phyloP scores from a whole-genome alignment of 1,140 invertebrate species.

The Lanistes nyassanus region DNA sequence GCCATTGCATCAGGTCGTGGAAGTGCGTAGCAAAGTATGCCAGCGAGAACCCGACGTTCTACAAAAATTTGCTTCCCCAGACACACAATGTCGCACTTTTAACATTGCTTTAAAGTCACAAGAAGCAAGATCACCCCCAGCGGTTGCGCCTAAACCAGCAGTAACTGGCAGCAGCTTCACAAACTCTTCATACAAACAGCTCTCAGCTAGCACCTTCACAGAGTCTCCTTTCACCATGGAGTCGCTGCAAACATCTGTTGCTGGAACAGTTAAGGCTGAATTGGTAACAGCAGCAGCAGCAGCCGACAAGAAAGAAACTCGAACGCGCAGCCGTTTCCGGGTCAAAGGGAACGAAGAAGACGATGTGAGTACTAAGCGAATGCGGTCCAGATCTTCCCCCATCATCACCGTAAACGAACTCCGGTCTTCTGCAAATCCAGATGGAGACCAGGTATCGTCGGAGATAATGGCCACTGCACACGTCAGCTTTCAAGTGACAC shows the following conservation, averaged over 20 bases:
- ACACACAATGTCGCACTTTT: slow-evolving; percentile 23
- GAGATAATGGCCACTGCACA: neutral
- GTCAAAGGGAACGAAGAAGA: slow-evolving; percentile 30
- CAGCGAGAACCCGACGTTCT: slow-evolving; percentile 2
- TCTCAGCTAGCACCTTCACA: too few species aligned
- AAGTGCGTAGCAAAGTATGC: slow-evolving; percentile 15
- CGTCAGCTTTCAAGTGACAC: slow-evolving; percentile 10
- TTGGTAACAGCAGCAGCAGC: slow-evolving; percentile 25
- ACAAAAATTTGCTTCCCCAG: slow-evolving; percentile 13
- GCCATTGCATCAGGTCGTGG: slow-evolving; percentile 16
- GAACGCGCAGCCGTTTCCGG: slow-evolving; percentile 27
- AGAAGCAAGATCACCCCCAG: neutral
- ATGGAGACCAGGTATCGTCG: neutral
- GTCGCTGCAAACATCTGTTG: too few species aligned
- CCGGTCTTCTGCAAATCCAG: neutral
- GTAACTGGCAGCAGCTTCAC: too few species aligned
- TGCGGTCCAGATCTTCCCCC: slow-evolving; percentile 32
- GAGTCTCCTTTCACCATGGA: too few species aligned
- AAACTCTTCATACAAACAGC: too few species aligned
- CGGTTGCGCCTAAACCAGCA: slow-evolving; percentile 6
- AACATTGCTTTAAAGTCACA: slow-evolving; percentile 26
- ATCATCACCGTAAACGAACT: slow-evolving; percentile 9
- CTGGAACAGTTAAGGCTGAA: neutral
- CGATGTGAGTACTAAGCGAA: slow-evolving; percentile 23
- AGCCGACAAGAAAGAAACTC: slow-evolving; percentile 18